These are phyloP conservation scores for Cariama cristata DNA, from an alignment of 2,113 vertebrate genomes.

Conservation along the genomic window DNA sequence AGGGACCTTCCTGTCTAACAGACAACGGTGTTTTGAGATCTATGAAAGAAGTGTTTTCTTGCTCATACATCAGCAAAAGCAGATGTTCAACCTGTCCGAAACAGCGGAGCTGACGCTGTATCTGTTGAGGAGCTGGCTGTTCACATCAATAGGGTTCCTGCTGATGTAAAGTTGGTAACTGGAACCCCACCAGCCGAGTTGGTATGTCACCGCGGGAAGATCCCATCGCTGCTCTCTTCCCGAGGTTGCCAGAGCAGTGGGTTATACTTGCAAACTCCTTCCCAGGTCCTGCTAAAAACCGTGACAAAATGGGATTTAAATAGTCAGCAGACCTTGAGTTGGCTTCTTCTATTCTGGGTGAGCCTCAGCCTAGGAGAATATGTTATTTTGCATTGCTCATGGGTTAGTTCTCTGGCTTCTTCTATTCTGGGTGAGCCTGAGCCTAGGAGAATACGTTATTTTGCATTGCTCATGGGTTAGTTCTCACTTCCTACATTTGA, in stretches of 20 bases:
- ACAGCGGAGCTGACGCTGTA: not conserved
- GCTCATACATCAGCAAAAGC: not conserved
- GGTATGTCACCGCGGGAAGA: not conserved
- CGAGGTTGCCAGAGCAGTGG: not conserved
- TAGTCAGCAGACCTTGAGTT: not conserved
- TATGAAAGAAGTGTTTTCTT: not conserved
- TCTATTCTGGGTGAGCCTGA: not conserved
- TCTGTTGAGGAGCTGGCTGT: not conserved
- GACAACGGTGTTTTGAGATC: not conserved
- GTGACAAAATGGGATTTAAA: not conserved
- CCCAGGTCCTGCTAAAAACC: not conserved
- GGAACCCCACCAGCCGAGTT: not conserved
- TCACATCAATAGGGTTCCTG: not conserved
- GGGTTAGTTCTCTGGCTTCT: too few relatives aligned
- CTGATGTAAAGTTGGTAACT: not conserved
- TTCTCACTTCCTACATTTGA: not conserved
- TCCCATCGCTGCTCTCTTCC: not conserved
- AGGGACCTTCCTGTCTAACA: not conserved
- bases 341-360: not conserved
- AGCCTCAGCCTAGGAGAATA: not conserved
- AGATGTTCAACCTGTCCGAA: not conserved
- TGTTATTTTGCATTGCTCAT: not conserved
- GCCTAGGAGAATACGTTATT: not conserved
- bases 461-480: not conserved
- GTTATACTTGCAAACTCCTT: not conserved